Evolutionary conservation across 2,888 invertebrate genomes (phyloP).

Genomic region (Nomada goodeniana): DNA sequence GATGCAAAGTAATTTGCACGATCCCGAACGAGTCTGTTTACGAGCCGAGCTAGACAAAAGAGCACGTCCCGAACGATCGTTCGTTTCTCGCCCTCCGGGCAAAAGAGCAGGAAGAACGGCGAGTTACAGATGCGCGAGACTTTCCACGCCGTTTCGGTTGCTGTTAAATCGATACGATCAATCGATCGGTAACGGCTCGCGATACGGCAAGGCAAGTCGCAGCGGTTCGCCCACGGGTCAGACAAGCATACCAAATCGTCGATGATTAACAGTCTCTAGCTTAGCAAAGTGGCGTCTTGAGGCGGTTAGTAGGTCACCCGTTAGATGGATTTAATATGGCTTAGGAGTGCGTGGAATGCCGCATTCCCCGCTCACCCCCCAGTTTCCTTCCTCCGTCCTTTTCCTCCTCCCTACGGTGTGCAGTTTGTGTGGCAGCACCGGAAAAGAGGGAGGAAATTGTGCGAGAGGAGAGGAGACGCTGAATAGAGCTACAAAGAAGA

Average conservation of each 20-base stretch:
- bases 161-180: neutral
- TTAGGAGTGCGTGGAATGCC: conserved; percentile 70
- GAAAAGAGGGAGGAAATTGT: conserved; percentile 66
- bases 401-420: conserved; percentile 6
- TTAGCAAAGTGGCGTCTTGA: conserved; percentile 47
- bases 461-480: conserved; percentile 36
- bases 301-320: conserved; percentile 67
- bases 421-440: conserved; percentile 18
- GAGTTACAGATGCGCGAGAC: neutral
- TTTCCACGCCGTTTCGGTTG: neutral
- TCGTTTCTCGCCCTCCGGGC: neutral
- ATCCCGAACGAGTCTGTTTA: conserved; percentile 22
- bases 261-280: conserved; percentile 5
- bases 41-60: neutral
- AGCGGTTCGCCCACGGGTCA: neutral
- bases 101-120: neutral
- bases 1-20: conserved; percentile 18
- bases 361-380: conserved; percentile 64
- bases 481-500: conserved; percentile 34
- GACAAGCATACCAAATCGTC: neutral
- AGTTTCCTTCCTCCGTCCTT: conserved; percentile 51
- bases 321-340: conserved; percentile 75
- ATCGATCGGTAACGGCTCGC: neutral
- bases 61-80: neutral
- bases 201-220: neutral